Evolutionary conservation across 2,888 invertebrate species (phyloP).

Genomic region (Parnassius orleans): DNA sequence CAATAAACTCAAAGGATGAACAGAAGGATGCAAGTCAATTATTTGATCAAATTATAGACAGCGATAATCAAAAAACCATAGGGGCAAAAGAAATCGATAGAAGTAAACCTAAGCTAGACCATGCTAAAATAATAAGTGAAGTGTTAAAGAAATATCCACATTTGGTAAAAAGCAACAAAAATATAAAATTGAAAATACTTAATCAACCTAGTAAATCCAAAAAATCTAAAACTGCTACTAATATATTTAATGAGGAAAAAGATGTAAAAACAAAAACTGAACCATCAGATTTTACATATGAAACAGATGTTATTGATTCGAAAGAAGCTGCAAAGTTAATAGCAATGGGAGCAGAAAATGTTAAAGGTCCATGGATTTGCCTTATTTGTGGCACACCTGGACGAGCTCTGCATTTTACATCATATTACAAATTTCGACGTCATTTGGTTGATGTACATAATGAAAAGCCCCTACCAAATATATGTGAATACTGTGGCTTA

Average conservation of each 20-base stretch:
- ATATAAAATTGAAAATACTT: conserved; percentile 92
- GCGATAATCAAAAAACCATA: conserved; percentile 69
- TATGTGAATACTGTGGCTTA: conserved; percentile 93
- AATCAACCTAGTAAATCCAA: conserved; percentile 73
- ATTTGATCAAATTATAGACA: conserved; percentile 70
- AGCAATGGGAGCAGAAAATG: conserved; percentile 81
- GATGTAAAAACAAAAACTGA: conserved; percentile 42
- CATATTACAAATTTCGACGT: conserved; percentile 89
- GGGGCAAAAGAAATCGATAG: conserved; percentile 78
- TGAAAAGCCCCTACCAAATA: conserved; percentile 86
- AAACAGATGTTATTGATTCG: conserved; percentile 80
- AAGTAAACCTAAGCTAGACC: conserved; percentile 81
- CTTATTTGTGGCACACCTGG: conserved; percentile 86
- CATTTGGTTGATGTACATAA: conserved; percentile 91
- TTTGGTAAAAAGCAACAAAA: conserved; percentile 92
- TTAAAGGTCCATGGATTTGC: conserved; percentile 91
- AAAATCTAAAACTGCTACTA: conserved; percentile 38
- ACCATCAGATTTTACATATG: conserved; percentile 56
- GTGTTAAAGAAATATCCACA: conserved; percentile 94
- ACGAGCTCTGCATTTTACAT: conserved; percentile 85
- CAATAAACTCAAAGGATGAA: conserved; percentile 40
- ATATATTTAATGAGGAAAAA: conserved; percentile 40
- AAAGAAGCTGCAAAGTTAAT: conserved; percentile 83
- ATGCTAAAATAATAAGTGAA: conserved; percentile 93
- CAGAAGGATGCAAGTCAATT: conserved; percentile 57